These are phyloP conservation scores for Chrysolina americana DNA, from an alignment of 2,888 invertebrate species.

Conservation along the genomic window DNA sequence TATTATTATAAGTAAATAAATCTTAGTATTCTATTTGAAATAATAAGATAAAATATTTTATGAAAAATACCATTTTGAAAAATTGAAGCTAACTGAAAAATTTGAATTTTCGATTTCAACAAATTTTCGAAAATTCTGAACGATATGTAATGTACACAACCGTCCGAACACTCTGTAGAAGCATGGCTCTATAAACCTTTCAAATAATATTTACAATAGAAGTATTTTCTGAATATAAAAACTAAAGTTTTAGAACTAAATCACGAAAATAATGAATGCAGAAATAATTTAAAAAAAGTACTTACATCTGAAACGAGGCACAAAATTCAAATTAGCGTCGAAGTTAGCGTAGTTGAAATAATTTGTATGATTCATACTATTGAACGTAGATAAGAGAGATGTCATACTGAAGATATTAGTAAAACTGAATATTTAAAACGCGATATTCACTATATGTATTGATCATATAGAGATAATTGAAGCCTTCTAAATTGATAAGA, in stretches of 20 bases:
- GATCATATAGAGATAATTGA: constrained; percentile 64
- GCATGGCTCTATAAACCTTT: too few species aligned
- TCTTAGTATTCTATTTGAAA: too few species aligned
- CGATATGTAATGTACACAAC: too few species aligned
- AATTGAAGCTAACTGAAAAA: too few species aligned
- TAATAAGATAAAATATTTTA: too few species aligned
- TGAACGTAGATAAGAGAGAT: constrained; percentile 61
- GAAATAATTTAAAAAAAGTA: constrained; percentile 36
- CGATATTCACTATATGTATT: constrained; percentile 66
- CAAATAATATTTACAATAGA: too few species aligned
- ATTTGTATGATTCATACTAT: constrained; percentile 61
- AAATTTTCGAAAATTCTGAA: too few species aligned
- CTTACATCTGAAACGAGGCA: constrained; percentile 55
- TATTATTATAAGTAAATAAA: too few species aligned
- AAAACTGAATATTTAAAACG: constrained; percentile 69
- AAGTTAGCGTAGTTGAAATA: constrained; percentile 60
- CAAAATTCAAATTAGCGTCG: constrained; percentile 54
- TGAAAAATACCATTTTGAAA: too few species aligned
- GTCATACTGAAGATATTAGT: constrained; percentile 66
- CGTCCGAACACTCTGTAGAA: too few species aligned
- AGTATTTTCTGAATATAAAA: not conserved
- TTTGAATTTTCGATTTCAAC: too few species aligned
- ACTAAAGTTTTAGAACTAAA: not conserved
- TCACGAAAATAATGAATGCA: not conserved
- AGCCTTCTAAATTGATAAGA: constrained; percentile 63